Evolutionary conservation across 2,113 vertebrate genomes (phyloP), one percentile per base, ranked within the genome.

Genomic region (Passerina amoena): DNA sequence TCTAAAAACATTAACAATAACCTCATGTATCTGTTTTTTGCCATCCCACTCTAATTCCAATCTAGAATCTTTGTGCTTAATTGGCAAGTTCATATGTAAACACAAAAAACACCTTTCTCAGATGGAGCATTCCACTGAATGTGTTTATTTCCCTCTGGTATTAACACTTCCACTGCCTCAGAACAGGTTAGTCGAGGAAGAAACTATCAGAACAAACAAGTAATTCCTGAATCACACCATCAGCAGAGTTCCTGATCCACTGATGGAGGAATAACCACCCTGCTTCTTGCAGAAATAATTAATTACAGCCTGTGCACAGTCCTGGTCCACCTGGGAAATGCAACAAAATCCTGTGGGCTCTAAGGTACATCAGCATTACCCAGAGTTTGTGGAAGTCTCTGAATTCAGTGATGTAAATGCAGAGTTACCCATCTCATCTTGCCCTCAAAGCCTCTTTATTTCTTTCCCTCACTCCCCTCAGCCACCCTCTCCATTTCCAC

Each of bases 291-390:
- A 48, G 11, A 42, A 90, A 21, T 45, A 14, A 40, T 0, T 20
- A 37, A 6, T 40, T 59, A 42, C 8, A 54, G 63, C 33, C 38
- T 54, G 38, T 6, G 12, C 17, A 19, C 2, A 47, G 35, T 33
- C n/a, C 59, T 33, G 2, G 13, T 42, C 44, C 47, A 22, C 38
- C 31, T 28, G 48, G 66, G 69, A 68, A 92, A 78, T 0, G 10
- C 19, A 65, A 50, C 23, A 61, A 71, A 85, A 59, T 6, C 44
- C 5, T 23, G 28, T 0, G 31, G 33, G 82, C 20, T 60, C 57
- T 21, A 33, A 81, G 30, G 31, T 13, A 14, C 5, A 3, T 10
- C 7, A 4, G 10, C 9, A 30, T 64, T 2, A 47, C 0, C 14
- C 30, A 28, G 27, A 42, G 28, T 1, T 1, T 27, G 47, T 16